Base-by-base conservation (phyloP, 1,140 invertebrate species). In the Pollicipes pollicipes region DNA sequence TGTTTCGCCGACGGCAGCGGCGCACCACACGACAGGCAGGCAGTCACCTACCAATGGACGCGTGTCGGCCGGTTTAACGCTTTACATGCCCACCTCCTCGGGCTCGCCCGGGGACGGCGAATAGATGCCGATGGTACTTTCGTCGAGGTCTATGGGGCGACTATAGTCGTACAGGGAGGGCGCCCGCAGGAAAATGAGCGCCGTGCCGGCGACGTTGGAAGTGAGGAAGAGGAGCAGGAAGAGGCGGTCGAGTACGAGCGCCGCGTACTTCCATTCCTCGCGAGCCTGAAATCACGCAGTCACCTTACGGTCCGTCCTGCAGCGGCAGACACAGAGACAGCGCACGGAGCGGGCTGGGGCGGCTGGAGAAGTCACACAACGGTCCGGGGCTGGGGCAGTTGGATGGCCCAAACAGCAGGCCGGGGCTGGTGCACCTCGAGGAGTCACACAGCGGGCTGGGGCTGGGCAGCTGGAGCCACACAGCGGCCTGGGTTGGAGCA, bases 211-310 rank as follows among this genome's bases (percentile, higher is more conserved):
- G 71, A 97, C 86, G 79, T 94, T 97, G 31, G 93, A 91, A 26
- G 95, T 80, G 3, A 94, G 95, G 81, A 99, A 99, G 32, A 98
- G 85, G 88, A 93, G 97, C 1, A 99, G 84, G 81, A 99, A 97
- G 76, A 99, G 88, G 67, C 97, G 85, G 77, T 96, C 93, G 77
- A 99, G 82, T 3, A 99, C 95, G 95, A 98, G 98, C 0, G 97
- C 97, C 71, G 98, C 93, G 80, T 95, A 99, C 81, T 98, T 98
- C 97, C 97, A 99, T 79, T 99, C 96, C 84, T 96, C 92, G 32
- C 94, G 88, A 29, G 93, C 88, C 91, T 95, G 73, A 75, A 74
- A 68, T 32, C 67, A 72, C 45, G 45, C 2, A 21, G 45, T 58
- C 45, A 58, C 45, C 13, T 17, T 10, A 58, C 21, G 17, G 2